Base-by-base conservation (phyloP, 1,140 invertebrate genomes). In the Megalopta genalis region DNA sequence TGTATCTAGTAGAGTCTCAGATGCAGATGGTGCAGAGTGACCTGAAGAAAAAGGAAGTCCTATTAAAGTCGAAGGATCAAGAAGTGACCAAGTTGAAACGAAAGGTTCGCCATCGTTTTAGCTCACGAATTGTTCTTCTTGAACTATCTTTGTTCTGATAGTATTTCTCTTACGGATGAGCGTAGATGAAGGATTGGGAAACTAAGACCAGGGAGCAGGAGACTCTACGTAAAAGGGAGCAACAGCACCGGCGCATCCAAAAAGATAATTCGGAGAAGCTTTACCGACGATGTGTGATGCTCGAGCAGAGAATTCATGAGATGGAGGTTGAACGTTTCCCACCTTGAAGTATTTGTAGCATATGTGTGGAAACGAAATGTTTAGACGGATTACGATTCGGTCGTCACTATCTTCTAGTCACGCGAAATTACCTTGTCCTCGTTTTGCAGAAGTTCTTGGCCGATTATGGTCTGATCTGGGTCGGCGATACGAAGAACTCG, bases 401-500 rank as follows among this genome's bases (percentile, higher is more conserved):
- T 37, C 2, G 2, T 65, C 5, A 5, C 3, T 64, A 27, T 10
- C 0, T 60, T 16, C 16, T 59, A 10, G n/a, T n/a, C 7, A 23
- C 0, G 6, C 52, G 39, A 62, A n/a, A 62, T 49, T 65, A n/a
- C 6, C 14, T 8, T 49, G n/a, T 67, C 49, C 39, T 3, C 1
- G 49, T 57, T 59, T 81, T 77, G 10, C 37, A 92, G 90, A 90
- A 87, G 66, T 92, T 91, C 77, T 83, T 92, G 18, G 63, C 83
- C n/a, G 90, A 92, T 79, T 91, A 91, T 62, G 90, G 90, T 54
- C 63, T 92, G 27, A 80, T 88, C 21, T 92, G 90, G 90, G 81
- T 92, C n/a, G 90, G 88, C 25, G 82, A 88, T 49, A 76, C 67
- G 21, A 79, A 70, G 42, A 27, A 32, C 21, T 9, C 59, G 9